phyloP scores from a whole-genome alignment of 2,888 invertebrate species.

The Drosophila percnosoma region DNA sequence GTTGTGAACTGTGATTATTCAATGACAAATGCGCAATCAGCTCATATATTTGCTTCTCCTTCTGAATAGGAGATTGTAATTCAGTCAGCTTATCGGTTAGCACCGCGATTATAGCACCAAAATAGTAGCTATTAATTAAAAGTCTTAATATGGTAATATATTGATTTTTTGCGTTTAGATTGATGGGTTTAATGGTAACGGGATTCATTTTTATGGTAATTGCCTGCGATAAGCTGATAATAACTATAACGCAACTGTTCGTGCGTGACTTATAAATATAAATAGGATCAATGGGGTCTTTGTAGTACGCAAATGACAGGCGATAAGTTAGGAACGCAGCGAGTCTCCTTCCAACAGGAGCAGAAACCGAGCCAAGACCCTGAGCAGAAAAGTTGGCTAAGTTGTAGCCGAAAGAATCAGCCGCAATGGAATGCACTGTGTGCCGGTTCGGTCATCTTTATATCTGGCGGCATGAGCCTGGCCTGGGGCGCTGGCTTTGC shows the following conservation, averaged over 20 bases:
- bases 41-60: conserved; percentile 2
- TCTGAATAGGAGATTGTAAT: conserved; percentile 16
- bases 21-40: conserved; percentile 33
- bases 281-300: conserved; percentile 35
- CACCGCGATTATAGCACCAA: conserved; percentile 51
- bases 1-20: conserved; percentile 25
- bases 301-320: conserved; percentile 55
- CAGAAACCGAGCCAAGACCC: conserved; percentile 6
- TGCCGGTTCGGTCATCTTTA: conserved; percentile 68
- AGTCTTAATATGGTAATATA: conserved; percentile 58
- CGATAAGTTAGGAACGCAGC: conserved; percentile 46
- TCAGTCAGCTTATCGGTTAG: conserved; percentile 47
- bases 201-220: conserved; percentile 44
- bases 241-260: conserved; percentile 13
- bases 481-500: conserved; percentile 78
- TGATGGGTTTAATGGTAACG: conserved; percentile 45
- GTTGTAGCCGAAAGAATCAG: conserved; percentile 58
- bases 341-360: conserved; percentile 41
- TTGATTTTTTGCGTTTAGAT: conserved; percentile 62
- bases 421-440: conserved; percentile 74
- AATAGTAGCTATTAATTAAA: conserved; percentile 65
- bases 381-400: conserved; percentile 47
- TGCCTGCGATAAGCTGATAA: conserved; percentile 66
- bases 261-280: conserved; percentile 55
- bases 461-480: conserved; percentile 80